Evolutionary conservation across 2,888 invertebrate genomes (phyloP).

Genomic region (Parnassius smintheus): DNA sequence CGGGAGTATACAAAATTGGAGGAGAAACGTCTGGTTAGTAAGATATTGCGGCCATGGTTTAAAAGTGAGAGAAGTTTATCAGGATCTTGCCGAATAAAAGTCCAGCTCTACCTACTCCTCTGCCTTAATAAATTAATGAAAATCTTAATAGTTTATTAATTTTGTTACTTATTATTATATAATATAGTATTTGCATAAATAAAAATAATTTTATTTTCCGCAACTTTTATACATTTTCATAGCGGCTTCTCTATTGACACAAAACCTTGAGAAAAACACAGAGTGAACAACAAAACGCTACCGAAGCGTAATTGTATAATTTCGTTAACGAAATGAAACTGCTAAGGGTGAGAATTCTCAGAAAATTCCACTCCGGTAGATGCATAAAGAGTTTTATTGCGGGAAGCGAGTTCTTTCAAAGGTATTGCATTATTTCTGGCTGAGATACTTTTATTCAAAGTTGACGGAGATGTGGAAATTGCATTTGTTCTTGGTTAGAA

Average conservation of each 20-base stretch:
- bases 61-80: too few species aligned
- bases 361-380: slow-evolving; percentile 58
- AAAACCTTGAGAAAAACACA: slow-evolving; percentile 3
- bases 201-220: too few species aligned
- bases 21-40: too few species aligned
- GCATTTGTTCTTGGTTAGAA: slow-evolving; percentile 3
- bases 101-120: too few species aligned
- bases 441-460: slow-evolving; percentile 25
- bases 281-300: slow-evolving; percentile 35
- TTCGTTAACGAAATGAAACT: slow-evolving; percentile 74
- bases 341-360: slow-evolving; percentile 50
- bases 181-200: too few species aligned
- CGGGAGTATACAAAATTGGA: too few species aligned
- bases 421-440: slow-evolving; percentile 36
- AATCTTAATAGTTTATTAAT: too few species aligned
- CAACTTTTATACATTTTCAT: too few species aligned
- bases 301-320: slow-evolving; percentile 68
- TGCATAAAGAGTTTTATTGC: slow-evolving; percentile 70
- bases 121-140: too few species aligned
- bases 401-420: slow-evolving; percentile 39
- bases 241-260: neutral
- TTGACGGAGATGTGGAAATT: slow-evolving; percentile 28
- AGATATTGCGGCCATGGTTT: too few species aligned
- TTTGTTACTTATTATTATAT: too few species aligned
- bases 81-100: too few species aligned